Evolutionary conservation across 2,797 vertebrate genomes (phyloP).

Genomic region (Mormyrops boulengeri): DNA sequence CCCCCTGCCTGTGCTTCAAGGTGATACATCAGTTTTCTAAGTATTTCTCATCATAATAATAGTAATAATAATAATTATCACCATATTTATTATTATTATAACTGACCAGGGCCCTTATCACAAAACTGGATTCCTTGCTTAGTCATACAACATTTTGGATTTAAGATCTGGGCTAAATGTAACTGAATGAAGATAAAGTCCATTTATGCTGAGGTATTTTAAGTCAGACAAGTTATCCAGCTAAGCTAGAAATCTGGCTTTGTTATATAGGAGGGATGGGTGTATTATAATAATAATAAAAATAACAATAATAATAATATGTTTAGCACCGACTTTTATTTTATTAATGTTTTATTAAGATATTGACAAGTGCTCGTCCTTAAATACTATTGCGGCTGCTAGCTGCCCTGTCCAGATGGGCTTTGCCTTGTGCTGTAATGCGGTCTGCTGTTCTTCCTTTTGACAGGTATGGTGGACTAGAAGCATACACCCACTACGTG

Average conservation of each 20-base stretch:
- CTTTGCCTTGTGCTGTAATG: not conserved
- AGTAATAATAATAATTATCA: not conserved
- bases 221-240: not conserved
- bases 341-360: not conserved
- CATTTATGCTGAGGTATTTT: not conserved
- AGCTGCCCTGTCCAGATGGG: not conserved
- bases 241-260: not conserved
- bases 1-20: constrained; percentile 61
- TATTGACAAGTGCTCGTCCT: not conserved
- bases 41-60: not conserved
- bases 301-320: too few species aligned
- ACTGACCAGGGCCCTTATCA: not conserved
- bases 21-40: constrained; percentile 35
- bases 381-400: not conserved
- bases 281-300: not conserved
- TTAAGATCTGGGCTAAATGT: not conserved
- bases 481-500: constrained; percentile 26
- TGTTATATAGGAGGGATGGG: not conserved
- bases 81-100: not conserved
- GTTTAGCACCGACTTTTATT: not conserved
- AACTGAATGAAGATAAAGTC: not conserved
- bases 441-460: constrained; percentile 11
- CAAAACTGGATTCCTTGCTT: not conserved
- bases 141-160: not conserved
- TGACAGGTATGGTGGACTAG: constrained; percentile 45